Evolutionary conservation across 2,888 invertebrate genomes (phyloP), one percentile per base, ranked within the genome.

Genomic region (Pocota personata): DNA sequence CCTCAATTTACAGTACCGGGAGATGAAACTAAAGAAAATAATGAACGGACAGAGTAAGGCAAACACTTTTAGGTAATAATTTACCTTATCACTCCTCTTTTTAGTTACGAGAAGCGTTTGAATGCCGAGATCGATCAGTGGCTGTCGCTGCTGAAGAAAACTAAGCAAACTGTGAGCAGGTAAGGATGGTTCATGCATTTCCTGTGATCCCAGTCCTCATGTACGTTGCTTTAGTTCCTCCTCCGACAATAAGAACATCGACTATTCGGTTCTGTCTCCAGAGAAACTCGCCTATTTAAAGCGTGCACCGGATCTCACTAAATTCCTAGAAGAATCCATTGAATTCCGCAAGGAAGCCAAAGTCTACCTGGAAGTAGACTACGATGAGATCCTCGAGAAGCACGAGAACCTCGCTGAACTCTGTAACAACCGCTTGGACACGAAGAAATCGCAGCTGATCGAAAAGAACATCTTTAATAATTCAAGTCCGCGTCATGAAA

Each of bases 221-320:
- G 5, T 1, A 30, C 8, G 1, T 10, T 37, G 7, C 19, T 0
- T 55, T 75, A 86, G 82, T 12, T n/a, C 50, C 3, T 30, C 69
- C 7, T 30, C 80, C 0, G 24, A 10, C 7, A 24, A 21, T 0
- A 66, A 55, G 4, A 72, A 37, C 0, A 77, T 88, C 0, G 88
- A 84, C 32, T 73, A 72, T n/a, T 52, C 86, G 1, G 66, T 88
- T 21, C 82, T 92, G 2, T 87, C 89, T 0, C 37, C 69, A 0
- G 89, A 90, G 2, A 91, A 91, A n/a, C 88, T 88, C 1, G 82
- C 83, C 0, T 90, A 90, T 60, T 87, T 92, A 2, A 87, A 88
- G 3, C 62, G 87, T 2, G 89, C 87, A 0, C 90, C 90, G 0
- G 87, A 90, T 75, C 40, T 91, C 5, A 89, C 89, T 6, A 88